Conservation (phyloP, 1,140 invertebrate species). For the Pteromalus puparum region DNA sequence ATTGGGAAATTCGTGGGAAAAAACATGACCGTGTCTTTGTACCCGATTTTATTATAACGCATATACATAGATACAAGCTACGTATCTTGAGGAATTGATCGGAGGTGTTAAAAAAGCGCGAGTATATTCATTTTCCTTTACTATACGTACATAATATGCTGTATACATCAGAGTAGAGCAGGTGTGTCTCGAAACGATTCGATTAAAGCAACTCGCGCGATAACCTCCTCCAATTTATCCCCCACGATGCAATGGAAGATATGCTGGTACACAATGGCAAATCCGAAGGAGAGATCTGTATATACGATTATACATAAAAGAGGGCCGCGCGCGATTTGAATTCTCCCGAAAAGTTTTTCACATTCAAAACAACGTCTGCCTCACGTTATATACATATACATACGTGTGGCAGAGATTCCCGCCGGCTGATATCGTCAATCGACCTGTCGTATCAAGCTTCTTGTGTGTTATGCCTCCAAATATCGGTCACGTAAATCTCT, state of each 20-base stretch:
- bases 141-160: too few relatives aligned
- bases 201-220: too few relatives aligned
- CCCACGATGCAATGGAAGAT: too few relatives aligned
- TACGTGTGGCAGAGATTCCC: neutral
- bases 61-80: neutral
- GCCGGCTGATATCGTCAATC: conserved; percentile 33
- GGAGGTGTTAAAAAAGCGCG: too few relatives aligned
- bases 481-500: conserved; percentile 43
- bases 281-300: neutral
- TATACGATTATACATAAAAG: neutral
- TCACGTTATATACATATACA: neutral
- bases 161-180: too few relatives aligned
- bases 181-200: too few relatives aligned
- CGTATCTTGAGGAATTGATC: neutral
- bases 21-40: neutral
- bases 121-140: too few relatives aligned
- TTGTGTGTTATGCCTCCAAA: neutral
- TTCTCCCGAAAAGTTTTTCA: conserved; percentile 15
- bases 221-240: too few relatives aligned
- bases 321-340: neutral
- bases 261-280: neutral
- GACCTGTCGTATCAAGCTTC: conserved; percentile 34
- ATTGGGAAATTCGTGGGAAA: conserved; percentile 10
- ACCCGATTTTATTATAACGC: neutral
- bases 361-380: neutral